Base-by-base conservation (phyloP, 2,888 invertebrate genomes). In the Rugalucina vietnamica region DNA sequence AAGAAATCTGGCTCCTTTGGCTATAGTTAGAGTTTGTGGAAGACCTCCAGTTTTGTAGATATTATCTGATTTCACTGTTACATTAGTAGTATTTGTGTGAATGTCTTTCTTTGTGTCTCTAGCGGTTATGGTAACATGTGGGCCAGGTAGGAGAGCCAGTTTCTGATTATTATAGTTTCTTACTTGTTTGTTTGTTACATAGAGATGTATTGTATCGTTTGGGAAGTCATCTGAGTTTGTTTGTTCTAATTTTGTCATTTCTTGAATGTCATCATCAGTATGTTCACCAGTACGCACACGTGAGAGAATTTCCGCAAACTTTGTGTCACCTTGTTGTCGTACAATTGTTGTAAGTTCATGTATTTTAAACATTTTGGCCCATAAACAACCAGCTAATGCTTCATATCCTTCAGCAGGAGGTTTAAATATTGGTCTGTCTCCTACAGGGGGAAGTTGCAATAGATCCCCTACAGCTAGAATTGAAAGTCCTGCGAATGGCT, bases 391-490 rank as follows among this genome's bases (percentile, higher is more conserved):
- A 27, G 81, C 72, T 27, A 88, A 79, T 81, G 85, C 81, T 18
- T 76, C 81, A 82, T 85, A 85, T 37, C 82, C 76, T 54, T 74
- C n/a, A 24, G 76, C 36, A 24, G 83, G 24, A 5, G n/a, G 24
- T 81, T 81, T 76, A 29, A 76, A 76, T 76, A 81, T 81, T 18
- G 80, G 27, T 72, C 72, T 76, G 27, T 86, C 82, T 65, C 84
- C 86, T 50, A 88, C 87, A n/a, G 85, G 87, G 36, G 76, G 76
- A 36, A 85, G 76, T 69, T 86, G 86, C 21, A 88, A 37, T 8
- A 85, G 34, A 57, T 88, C 86, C 14, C 88, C 88, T 32, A 87
- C 81, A 12, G 86, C 85, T 39, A 86, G 78, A 57, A 86, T 75
- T 39, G 84, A 84, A 32, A 87, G 73, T 60, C 83, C 82, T 24